A percentile compares a stretch with the other conserved stretches of the same genome.
phyloP scores from a whole-genome alignment of 2,888 invertebrate genomes.

The Operophtera brumata region DNA sequence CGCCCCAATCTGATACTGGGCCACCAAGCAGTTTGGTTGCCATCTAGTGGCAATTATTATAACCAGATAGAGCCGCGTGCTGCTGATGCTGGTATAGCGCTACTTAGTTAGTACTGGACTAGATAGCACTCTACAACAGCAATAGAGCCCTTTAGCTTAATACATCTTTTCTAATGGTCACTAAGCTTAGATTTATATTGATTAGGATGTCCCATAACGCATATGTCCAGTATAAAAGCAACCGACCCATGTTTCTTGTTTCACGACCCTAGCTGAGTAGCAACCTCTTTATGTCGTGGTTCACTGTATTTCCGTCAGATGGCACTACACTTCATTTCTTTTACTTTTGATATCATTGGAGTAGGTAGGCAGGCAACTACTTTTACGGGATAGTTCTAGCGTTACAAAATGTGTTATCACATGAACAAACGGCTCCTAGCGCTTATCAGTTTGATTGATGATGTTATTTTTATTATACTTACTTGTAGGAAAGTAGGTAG shows the following conservation, averaged over 20 bases:
- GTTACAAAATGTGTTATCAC: conserved; percentile 29
- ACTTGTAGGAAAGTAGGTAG: background rate
- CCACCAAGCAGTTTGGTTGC: background rate
- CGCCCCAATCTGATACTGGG: background rate
- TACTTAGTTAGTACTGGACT: no score
- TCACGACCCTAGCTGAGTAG: background rate
- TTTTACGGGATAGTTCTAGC: background rate
- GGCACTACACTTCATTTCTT: background rate
- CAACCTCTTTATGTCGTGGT: background rate
- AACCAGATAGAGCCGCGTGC: background rate
- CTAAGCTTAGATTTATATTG: no score
- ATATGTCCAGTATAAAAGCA: no score
- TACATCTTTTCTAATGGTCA: no score
- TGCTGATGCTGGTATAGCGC: no score
- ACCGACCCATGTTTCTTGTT: no score
- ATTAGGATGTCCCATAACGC: no score
- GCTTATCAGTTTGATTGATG: conserved; percentile 37
- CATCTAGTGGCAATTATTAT: background rate
- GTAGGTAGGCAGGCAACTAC: background rate
- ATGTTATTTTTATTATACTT: conserved; percentile 30
- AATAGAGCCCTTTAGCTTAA: no score
- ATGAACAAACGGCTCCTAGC: conserved; percentile 26
- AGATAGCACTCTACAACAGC: no score
- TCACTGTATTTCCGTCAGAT: conserved; percentile 1
- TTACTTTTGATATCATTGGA: background rate